Base-by-base conservation (phyloP, 2,888 invertebrate species). In the Drosophila fungiperda region DNA sequence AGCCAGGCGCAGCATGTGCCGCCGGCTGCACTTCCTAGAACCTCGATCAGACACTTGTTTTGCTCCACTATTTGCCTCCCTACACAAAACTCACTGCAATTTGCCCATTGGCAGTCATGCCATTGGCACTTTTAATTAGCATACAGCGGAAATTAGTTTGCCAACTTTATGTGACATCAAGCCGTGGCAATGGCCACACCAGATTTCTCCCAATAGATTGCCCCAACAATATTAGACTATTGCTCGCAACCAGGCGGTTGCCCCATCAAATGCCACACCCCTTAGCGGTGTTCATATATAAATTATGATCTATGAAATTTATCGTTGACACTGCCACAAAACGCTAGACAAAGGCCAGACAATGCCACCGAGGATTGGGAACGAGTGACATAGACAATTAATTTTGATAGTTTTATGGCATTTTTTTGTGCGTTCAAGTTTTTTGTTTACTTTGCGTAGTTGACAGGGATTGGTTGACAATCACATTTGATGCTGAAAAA, bases 51-150 rank as follows among this genome's bases (percentile, higher is more conserved):
- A 72, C 78, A 78, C 76, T 80, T 79, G 80, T 74, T 48, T 48
- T 23, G 20, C 57, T 60, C 48, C 49, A 63, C 59, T 35, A 36
- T 63, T 59, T 60, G 49, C 48, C 58, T 49, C 40, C 61, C 57
- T 48, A 48, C 23, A 53, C 63, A 45, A 38, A 35, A 11, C 48
- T 50, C 12, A 49, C 49, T 62, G 80, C 89, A 85, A 89, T 85
- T 85, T 89, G 89, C 78, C 80, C 87, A 70, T 33, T 63, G 70
- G 74, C 78, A 66, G 68, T 38, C 68, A 68, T 58, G 80, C 88
- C 78, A 54, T 62, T 77, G 75, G 85, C 86, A 80, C 72, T 85
- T 87, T 85, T 85, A 89, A 85, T 89, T 85, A 85, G 90, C 90
- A 89, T 87, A 64, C 72, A 62, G 68, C 75, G 89, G 87, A 85